These are phyloP conservation scores for Melanostoma scalare DNA, from an alignment of 2,888 invertebrate species.

Conservation along the genomic window DNA sequence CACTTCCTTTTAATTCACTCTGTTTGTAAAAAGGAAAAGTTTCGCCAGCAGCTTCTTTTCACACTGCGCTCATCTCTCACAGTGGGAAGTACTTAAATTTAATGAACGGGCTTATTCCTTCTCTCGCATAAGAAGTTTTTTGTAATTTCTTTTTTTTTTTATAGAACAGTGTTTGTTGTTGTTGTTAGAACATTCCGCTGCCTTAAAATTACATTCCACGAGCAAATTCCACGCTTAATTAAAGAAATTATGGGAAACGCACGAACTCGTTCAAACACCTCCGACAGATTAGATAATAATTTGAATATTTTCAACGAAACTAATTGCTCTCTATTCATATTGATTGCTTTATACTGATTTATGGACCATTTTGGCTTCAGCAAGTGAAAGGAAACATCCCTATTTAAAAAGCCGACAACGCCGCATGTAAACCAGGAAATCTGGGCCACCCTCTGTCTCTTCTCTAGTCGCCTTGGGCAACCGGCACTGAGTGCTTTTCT, in stretches of 20 bases:
- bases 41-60: background rate
- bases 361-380: background rate
- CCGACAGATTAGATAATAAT: background rate
- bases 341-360: constrained; percentile 17
- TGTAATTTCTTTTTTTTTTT: background rate
- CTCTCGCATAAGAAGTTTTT: background rate
- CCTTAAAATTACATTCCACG: background rate
- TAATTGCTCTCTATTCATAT: constrained; percentile 5
- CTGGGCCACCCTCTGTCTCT: constrained; percentile 11
- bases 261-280: background rate
- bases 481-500: too few relatives aligned
- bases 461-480: too few relatives aligned
- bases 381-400: constrained; percentile 24
- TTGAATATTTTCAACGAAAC: constrained; percentile 6
- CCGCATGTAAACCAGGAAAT: background rate
- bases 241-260: background rate
- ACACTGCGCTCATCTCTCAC: constrained; percentile 2
- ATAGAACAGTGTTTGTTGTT: background rate
- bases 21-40: background rate
- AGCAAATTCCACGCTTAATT: constrained; percentile 1
- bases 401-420: constrained; percentile 1
- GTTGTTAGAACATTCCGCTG: background rate
- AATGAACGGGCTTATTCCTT: background rate
- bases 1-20: background rate
- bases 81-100: constrained; percentile 14